Evolutionary conservation across 2,888 invertebrate species (phyloP).

Genomic region (Prionchulus punctatus): DNA sequence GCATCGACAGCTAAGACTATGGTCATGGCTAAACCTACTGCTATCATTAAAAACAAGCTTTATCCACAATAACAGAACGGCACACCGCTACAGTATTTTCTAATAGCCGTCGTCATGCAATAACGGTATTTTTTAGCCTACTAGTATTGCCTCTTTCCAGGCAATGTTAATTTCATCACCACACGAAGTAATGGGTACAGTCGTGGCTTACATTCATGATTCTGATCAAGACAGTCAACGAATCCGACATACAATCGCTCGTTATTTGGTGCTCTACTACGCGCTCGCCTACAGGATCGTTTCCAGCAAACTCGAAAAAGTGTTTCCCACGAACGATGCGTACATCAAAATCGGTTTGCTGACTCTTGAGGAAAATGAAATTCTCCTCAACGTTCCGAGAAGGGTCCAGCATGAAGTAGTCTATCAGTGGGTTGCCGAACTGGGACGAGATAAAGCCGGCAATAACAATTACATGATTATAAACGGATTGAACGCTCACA

Average conservation of each 20-base stretch:
- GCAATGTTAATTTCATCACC: too few relatives aligned
- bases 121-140: too few relatives aligned
- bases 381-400: too few relatives aligned
- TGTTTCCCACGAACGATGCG: too few relatives aligned
- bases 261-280: slow-evolving; percentile 20
- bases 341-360: too few relatives aligned
- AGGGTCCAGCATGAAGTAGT: not conserved
- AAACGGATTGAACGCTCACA: not conserved
- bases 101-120: too few relatives aligned
- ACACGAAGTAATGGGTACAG: not conserved
- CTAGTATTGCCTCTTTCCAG: too few relatives aligned
- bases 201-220: not conserved
- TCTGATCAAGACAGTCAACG: slow-evolving; percentile 14
- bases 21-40: too few relatives aligned
- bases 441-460: not conserved
- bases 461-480: not conserved
- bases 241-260: slow-evolving; percentile 18
- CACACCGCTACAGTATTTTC: too few relatives aligned
- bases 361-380: not conserved
- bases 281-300: slow-evolving; percentile 15
- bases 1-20: too few relatives aligned
- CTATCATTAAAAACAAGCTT: too few relatives aligned
- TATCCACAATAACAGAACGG: too few relatives aligned
- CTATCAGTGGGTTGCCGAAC: not conserved
- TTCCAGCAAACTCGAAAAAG: not conserved